phyloP scores from a whole-genome alignment of 2,797 vertebrate species.

The Tarsius wallacei region DNA sequence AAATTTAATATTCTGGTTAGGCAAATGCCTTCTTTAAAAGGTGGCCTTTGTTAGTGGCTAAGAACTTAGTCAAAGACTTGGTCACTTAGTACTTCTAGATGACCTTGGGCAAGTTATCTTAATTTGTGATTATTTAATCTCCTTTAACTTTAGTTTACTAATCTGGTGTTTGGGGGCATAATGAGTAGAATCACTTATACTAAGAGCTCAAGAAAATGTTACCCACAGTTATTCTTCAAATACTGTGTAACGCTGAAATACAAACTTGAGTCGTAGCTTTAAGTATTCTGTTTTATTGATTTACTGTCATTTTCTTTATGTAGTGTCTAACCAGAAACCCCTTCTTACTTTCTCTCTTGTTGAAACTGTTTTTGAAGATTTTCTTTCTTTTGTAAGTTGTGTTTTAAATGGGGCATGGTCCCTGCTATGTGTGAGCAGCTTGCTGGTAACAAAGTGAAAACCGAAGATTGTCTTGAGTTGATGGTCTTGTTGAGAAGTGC shows the following conservation, averaged over 20 bases:
- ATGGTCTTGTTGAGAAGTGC: neutral
- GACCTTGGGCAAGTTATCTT: constrained; percentile 26
- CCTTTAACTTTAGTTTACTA: neutral
- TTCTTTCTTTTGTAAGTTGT: constrained; percentile 46
- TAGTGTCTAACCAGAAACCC: neutral
- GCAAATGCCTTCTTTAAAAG: constrained; percentile 24
- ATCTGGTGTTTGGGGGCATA: neutral
- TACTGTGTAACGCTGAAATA: neutral
- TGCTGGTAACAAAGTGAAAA: constrained; percentile 14
- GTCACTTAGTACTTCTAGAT: neutral
- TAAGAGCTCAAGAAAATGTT: constrained; percentile 8
- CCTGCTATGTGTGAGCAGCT: neutral
- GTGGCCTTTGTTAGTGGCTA: constrained; percentile 47
- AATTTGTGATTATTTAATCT: constrained; percentile 57
- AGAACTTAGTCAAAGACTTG: neutral
- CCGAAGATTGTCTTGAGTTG: neutral
- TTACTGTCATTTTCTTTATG: constrained; percentile 49
- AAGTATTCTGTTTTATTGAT: neutral
- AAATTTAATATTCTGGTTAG: constrained; percentile 14
- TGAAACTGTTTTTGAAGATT: neutral
- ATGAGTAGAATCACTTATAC: neutral
- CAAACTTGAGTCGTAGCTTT: constrained; percentile 53
- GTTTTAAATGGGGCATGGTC: neutral
- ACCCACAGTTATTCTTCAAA: constrained; percentile 43
- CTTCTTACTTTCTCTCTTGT: neutral